Evolutionary conservation across 2,797 vertebrate genomes (phyloP).

Genomic region (Lithobates pipiens): DNA sequence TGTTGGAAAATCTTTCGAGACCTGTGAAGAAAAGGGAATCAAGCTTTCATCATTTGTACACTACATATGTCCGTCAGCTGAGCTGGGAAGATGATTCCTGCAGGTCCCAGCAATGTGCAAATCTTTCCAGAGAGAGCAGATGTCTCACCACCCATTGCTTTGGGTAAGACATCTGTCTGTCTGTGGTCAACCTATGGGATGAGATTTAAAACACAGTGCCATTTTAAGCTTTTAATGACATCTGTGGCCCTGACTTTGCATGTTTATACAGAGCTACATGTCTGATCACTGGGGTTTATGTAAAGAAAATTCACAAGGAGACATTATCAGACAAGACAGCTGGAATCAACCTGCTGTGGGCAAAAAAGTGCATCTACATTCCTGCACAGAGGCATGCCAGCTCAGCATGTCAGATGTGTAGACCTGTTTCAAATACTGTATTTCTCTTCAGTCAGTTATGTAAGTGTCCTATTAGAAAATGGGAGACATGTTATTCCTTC

Average conservation of each 20-base stretch:
- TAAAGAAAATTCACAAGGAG: neutral
- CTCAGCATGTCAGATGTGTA: no score
- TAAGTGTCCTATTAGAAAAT: no score
- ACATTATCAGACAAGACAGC: neutral
- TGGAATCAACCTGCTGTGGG: neutral
- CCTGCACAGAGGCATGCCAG: no score
- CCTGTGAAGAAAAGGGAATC: neutral
- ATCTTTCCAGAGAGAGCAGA: neutral
- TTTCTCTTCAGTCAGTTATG: no score
- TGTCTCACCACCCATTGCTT: neutral
- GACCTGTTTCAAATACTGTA: no score
- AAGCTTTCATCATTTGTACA: neutral
- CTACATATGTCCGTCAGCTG: neutral
- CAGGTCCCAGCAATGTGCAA: neutral
- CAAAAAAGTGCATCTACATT: neutral
- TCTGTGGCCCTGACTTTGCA: neutral
- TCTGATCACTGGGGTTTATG: neutral
- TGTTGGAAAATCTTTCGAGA: neutral
- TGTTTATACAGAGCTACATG: neutral
- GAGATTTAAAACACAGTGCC: neutral
- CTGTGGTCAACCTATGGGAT: neutral
- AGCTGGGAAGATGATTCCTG: neutral
- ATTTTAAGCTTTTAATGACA: neutral
- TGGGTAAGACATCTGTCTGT: neutral
- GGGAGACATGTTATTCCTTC: no score